A percentile compares a stretch with the other conserved stretches of the same genome.
These are phyloP conservation scores for Xiphophorus maculatus DNA, from an alignment of 2,113 vertebrate genomes.

Conservation along the genomic window DNA sequence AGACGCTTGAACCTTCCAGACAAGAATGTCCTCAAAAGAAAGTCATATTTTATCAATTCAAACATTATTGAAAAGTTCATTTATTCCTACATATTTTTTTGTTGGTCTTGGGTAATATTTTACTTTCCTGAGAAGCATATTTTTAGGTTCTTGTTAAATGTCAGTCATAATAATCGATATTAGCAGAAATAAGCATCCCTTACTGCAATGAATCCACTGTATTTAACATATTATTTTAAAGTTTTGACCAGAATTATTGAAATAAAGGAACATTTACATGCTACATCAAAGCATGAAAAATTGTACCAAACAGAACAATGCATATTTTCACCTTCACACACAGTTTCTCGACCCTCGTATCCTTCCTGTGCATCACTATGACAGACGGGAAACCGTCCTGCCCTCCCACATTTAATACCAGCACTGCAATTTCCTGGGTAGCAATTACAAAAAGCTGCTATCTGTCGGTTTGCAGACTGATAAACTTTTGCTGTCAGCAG, in stretches of 20 bases:
- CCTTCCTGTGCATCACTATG: background rate
- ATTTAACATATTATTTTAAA: too few species aligned
- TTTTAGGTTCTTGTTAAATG: too few species aligned
- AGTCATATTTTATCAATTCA: too few species aligned
- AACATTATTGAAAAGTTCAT: too few species aligned
- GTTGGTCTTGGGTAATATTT: too few species aligned
- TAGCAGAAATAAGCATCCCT: too few species aligned
- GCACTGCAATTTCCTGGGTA: background rate
- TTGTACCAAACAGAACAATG: background rate
- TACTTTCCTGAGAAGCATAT: too few species aligned
- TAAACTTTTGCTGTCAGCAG: slow-evolving; percentile 35
- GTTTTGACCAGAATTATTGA: background rate
- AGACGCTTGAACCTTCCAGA: too few species aligned
- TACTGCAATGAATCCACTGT: too few species aligned
- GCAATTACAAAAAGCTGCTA: slow-evolving; percentile 21
- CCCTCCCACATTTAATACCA: slow-evolving; percentile 4
- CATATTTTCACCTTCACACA: background rate
- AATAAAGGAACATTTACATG: background rate
- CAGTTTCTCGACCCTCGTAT: background rate
- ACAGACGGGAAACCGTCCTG: slow-evolving; percentile 27
- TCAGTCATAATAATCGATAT: too few species aligned
- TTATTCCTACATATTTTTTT: too few species aligned
- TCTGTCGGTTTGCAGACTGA: slow-evolving; percentile 28
- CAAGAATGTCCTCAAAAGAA: too few species aligned
- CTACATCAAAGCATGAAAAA: background rate